Evolutionary conservation across 2,797 vertebrate genomes (phyloP).

Genomic region (Lepus townsendii): DNA sequence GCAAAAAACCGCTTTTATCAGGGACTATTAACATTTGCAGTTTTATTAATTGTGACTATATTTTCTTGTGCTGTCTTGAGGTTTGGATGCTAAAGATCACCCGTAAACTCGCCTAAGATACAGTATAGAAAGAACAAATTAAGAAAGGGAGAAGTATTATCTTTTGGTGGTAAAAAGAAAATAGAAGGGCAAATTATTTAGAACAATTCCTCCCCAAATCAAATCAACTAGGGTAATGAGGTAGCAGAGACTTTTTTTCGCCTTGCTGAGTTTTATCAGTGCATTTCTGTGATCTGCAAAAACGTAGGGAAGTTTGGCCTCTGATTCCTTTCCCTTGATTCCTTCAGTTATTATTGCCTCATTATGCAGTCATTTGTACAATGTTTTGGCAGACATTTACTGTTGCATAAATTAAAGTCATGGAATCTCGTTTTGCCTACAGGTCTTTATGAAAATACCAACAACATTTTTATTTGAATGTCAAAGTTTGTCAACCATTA

Average conservation of each 20-base stretch:
- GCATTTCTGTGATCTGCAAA: slow-evolving; percentile 81
- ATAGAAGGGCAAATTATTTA: slow-evolving; percentile 54
- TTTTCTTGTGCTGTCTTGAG: slow-evolving; percentile 24
- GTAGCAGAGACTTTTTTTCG: slow-evolving; percentile 63
- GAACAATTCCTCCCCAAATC: slow-evolving; percentile 72
- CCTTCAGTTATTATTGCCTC: slow-evolving; percentile 86
- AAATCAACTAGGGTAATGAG: slow-evolving; percentile 73
- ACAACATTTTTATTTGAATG: slow-evolving; percentile 92
- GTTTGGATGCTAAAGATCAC: slow-evolving; percentile 53
- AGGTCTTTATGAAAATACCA: slow-evolving; percentile 89
- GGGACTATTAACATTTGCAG: not conserved
- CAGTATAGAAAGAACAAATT: not conserved
- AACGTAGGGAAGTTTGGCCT: slow-evolving; percentile 75
- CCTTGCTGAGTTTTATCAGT: slow-evolving; percentile 67
- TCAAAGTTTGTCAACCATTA: slow-evolving; percentile 93
- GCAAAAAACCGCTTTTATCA: not conserved
- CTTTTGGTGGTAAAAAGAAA: not conserved
- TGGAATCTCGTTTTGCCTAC: slow-evolving; percentile 87
- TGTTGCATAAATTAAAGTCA: slow-evolving; percentile 89
- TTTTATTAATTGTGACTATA: not conserved
- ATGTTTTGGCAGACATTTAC: slow-evolving; percentile 87
- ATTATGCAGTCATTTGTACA: slow-evolving; percentile 88
- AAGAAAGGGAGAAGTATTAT: not conserved
- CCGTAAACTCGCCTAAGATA: slow-evolving; percentile 35
- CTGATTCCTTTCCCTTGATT: slow-evolving; percentile 73